Percentiles rank a stretch among this genome's conserved stretches.
These are phyloP conservation scores for Varroa destructor DNA, from an alignment of 1,140 invertebrate species.

Conservation along the genomic window DNA sequence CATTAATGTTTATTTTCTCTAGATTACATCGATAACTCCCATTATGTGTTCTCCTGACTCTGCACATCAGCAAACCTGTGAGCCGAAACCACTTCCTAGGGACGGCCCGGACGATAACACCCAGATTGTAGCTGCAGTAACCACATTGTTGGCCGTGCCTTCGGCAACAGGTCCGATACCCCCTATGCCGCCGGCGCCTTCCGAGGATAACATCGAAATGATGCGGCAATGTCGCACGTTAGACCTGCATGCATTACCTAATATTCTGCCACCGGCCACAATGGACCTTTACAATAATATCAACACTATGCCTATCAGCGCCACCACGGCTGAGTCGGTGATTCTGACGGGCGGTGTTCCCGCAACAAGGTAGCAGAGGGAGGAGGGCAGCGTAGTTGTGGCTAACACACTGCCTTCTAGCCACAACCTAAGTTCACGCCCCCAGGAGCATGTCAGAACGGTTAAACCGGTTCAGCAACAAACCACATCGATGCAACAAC, in stretches of 20 bases:
- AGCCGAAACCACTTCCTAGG: slow-evolving; percentile 18
- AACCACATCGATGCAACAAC: not conserved
- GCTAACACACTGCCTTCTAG: slow-evolving; percentile 7
- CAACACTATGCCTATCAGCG: not conserved
- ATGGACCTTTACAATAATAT: slow-evolving; percentile 10
- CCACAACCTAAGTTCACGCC: no score
- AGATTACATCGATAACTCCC: not conserved
- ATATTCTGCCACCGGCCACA: slow-evolving; percentile 4
- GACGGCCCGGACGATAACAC: slow-evolving; percentile 25
- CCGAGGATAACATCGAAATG: slow-evolving; percentile 1
- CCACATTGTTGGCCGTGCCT: slow-evolving; percentile 12
- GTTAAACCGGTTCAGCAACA: not conserved
- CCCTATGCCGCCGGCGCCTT: not conserved
- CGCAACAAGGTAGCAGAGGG: no score
- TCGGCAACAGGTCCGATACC: no score
- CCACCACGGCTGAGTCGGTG: not conserved
- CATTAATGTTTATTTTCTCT: not conserved
- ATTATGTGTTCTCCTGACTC: not conserved
- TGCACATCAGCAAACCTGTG: not conserved
- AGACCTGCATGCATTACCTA: slow-evolving; percentile 12
- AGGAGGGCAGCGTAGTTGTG: not conserved
- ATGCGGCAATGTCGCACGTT: slow-evolving; percentile 14
- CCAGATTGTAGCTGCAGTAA: slow-evolving; percentile 16
- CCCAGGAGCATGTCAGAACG: not conserved
- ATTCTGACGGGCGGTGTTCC: no score